Conservation (phyloP, 2,888 invertebrate species). For the Mycogona germanica region DNA sequence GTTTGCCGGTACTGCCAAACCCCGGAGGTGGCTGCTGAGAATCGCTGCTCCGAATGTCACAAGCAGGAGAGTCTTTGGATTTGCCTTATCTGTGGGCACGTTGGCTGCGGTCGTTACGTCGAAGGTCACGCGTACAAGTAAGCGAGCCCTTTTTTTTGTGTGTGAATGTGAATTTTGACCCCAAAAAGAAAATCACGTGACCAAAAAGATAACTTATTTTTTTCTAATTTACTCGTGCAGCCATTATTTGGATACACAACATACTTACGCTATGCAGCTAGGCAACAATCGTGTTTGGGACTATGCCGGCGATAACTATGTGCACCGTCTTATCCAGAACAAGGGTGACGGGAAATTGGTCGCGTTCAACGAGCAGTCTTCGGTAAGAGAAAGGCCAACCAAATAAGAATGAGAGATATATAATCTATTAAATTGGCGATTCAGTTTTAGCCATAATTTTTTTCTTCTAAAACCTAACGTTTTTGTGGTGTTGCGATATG, state of each 20-base stretch:
- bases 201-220: too few relatives aligned
- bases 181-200: conserved; percentile 6
- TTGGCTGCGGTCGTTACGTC: conserved; percentile 90
- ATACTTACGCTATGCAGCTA: conserved; percentile 93
- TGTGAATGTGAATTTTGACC: not conserved
- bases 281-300: conserved; percentile 99
- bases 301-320: conserved; percentile 95
- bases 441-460: conserved; percentile 36
- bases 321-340: conserved; percentile 89
- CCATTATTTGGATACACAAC: conserved; percentile 89
- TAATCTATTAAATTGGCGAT: conserved; percentile 9
- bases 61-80: conserved; percentile 84
- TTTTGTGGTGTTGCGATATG: too few relatives aligned
- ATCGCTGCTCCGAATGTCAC: conserved; percentile 56
- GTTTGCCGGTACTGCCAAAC: conserved; percentile 87
- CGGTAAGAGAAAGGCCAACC: too few relatives aligned
- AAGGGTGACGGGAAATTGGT: conserved; percentile 95
- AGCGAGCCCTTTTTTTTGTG: too few relatives aligned
- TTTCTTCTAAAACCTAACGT: not conserved
- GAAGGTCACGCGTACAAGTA: conserved; percentile 77
- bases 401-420: not conserved
- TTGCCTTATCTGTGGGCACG: conserved; percentile 95
- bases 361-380: conserved; percentile 30
- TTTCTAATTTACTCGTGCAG: conserved; percentile 36
- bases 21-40: conserved; percentile 59